These are phyloP conservation scores for Drosophila yooni DNA, from an alignment of 2,888 invertebrate genomes.

Conservation along the genomic window DNA sequence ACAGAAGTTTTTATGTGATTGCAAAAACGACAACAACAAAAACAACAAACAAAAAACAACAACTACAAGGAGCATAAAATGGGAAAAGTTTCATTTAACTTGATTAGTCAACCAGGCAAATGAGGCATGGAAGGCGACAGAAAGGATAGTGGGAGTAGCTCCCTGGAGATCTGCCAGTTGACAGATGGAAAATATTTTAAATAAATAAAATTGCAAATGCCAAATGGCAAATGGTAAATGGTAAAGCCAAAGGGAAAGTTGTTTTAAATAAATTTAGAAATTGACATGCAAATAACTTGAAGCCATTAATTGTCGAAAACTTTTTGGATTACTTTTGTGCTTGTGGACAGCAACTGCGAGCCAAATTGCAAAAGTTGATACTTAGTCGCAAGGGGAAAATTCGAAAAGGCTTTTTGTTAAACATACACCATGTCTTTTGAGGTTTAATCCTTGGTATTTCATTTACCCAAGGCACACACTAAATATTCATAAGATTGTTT, in stretches of 20 bases:
- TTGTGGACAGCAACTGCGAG: slow-evolving; percentile 6
- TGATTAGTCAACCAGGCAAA: slow-evolving; percentile 44
- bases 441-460: neutral
- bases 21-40: slow-evolving; percentile 23
- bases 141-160: neutral
- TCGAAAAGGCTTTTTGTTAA: neutral
- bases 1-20: slow-evolving; percentile 39
- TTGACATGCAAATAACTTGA: slow-evolving; percentile 27
- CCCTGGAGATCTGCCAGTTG: slow-evolving; percentile 36
- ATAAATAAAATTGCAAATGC: slow-evolving; percentile 29
- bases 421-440: neutral
- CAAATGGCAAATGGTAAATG: slow-evolving; percentile 19
- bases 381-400: neutral
- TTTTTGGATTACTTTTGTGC: slow-evolving; percentile 35
- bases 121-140: neutral
- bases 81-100: slow-evolving; percentile 55
- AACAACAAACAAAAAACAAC: slow-evolving; percentile 18
- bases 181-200: slow-evolving; percentile 22
- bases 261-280: slow-evolving; percentile 39
- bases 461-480: neutral
- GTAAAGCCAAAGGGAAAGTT: slow-evolving; percentile 26
- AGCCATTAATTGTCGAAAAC: slow-evolving; percentile 48
- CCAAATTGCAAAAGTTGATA: slow-evolving; percentile 1
- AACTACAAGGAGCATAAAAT: slow-evolving; percentile 39
- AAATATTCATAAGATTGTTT: neutral